Base-by-base conservation (phyloP, 2,888 invertebrate genomes). In the Ellobium chinense region DNA sequence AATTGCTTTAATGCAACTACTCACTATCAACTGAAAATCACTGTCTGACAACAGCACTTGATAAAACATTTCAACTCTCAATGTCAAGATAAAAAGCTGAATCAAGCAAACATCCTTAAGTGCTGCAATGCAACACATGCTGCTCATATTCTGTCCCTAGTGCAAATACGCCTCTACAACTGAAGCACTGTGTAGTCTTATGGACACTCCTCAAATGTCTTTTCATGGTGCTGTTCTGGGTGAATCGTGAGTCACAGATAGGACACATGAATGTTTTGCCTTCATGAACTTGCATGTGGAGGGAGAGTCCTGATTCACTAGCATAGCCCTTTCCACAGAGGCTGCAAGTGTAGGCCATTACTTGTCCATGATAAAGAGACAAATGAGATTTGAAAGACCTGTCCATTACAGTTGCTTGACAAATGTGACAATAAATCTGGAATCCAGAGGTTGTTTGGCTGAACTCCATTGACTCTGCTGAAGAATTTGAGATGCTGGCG, bases 241-340 rank as follows among this genome's bases (percentile, higher is more conserved):
- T 69, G 34, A 80, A 80, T 37, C 56, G 63, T 34, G 75, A 73
- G 27, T 75, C 80, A 69, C 80, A 80, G 1, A 80, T 27, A 24
- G 69, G 62, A 62, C 80, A 80, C 18, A 75, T 27, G 54, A 58
- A 68, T 34, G 54, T 36, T 37, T 66, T 69, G 46, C 75, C 75
- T 69, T 80, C 68, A 75, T 80, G 80, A 46, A 75, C 80, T 46
- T 68, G 73, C 31, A 63, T 75, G 36, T 80, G 80, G 9, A 46
- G 75, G 27, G 34, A 65, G 0, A 80, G 63, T 60, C 74, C 74
- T 24, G 80, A 69, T 27, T 56, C 31, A 24, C 73, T 80, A 12
- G 27, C 29, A 63, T 74, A 80, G 12, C 80, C 75, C 24, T 74
- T 80, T 12, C 80, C 80, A 70, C 80, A 80, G 3, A 75, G 39